Evolutionary conservation across 2,888 invertebrate species (phyloP).

Genomic region (Cantharis rustica): DNA sequence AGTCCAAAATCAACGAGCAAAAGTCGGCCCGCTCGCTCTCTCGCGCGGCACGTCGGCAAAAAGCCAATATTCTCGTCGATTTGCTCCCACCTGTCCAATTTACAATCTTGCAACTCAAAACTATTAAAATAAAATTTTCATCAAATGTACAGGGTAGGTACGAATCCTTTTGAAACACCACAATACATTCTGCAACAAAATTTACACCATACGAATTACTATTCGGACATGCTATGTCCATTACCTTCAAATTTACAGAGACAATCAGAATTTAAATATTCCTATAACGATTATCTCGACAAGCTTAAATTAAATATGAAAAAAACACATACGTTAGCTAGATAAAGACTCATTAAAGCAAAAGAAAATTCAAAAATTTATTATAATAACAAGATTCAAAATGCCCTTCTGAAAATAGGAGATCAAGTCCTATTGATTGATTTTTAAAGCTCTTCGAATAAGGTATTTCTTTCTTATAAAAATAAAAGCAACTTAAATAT

Average conservation of each 20-base stretch:
- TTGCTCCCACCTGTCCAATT: too few relatives aligned
- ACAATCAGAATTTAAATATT: slow-evolving; percentile 36
- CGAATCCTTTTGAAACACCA: too few relatives aligned
- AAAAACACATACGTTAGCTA: slow-evolving; percentile 34
- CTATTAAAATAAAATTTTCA: too few relatives aligned
- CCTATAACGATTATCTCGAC: slow-evolving; percentile 37
- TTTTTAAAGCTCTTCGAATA: too few relatives aligned
- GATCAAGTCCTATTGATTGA: neutral
- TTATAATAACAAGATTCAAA: slow-evolving; percentile 30
- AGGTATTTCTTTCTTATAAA: too few relatives aligned
- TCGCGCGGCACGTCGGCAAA: too few relatives aligned
- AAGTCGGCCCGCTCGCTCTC: too few relatives aligned
- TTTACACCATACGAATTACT: slow-evolving; percentile 39
- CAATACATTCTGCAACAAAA: slow-evolving; percentile 37
- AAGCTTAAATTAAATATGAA: slow-evolving; percentile 34
- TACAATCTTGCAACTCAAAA: too few relatives aligned
- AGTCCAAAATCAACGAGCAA: too few relatives aligned
- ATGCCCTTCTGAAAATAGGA: slow-evolving; percentile 16
- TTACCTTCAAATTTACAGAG: slow-evolving; percentile 31
- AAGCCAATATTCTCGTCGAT: too few relatives aligned
- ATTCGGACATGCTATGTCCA: slow-evolving; percentile 33
- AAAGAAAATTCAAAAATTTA: slow-evolving; percentile 36
- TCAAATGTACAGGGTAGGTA: too few relatives aligned
- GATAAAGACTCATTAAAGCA: slow-evolving; percentile 29
- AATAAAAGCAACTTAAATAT: too few relatives aligned